Percentiles rank a stretch among this genome's conserved stretches.
Conservation (phyloP, 2,888 invertebrate species). For the Campopleginae sp. region DNA sequence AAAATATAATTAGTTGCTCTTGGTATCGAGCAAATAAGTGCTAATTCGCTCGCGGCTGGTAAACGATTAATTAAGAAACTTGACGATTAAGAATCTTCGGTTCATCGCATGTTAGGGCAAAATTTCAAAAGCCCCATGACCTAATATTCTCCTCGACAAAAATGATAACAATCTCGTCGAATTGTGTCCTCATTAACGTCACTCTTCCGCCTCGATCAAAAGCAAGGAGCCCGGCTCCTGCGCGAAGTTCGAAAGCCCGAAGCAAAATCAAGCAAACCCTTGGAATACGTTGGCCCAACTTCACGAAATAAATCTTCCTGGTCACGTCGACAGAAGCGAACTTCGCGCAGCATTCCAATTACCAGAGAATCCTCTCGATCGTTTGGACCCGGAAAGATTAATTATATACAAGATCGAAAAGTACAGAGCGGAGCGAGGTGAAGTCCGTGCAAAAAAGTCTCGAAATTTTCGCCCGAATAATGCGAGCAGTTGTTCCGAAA, state of each 20-base stretch:
- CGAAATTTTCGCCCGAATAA: background rate
- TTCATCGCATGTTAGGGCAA: background rate
- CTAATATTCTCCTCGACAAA: background rate
- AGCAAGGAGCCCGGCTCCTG: background rate
- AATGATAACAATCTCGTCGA: background rate
- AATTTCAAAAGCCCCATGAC: background rate
- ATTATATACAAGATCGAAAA: conserved; percentile 14
- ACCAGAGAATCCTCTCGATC: conserved; percentile 26
- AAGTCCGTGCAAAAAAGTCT: conserved; percentile 34
- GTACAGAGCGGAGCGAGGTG: background rate
- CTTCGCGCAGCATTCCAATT: conserved; percentile 31
- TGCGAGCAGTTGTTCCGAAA: background rate
- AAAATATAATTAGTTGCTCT: background rate
- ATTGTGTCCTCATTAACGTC: background rate
- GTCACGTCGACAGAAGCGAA: conserved; percentile 38
- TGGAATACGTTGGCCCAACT: conserved; percentile 18
- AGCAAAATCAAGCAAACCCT: background rate
- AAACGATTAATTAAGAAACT: background rate
- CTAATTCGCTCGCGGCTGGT: background rate
- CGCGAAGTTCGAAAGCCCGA: conserved; percentile 13
- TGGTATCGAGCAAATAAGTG: background rate
- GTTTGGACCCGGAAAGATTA: background rate
- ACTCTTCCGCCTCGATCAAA: background rate
- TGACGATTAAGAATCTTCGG: background rate
- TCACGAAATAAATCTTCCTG: conserved; percentile 39